Conservation (phyloP, 1,140 invertebrate genomes). For the Halictus rubicundus region DNA sequence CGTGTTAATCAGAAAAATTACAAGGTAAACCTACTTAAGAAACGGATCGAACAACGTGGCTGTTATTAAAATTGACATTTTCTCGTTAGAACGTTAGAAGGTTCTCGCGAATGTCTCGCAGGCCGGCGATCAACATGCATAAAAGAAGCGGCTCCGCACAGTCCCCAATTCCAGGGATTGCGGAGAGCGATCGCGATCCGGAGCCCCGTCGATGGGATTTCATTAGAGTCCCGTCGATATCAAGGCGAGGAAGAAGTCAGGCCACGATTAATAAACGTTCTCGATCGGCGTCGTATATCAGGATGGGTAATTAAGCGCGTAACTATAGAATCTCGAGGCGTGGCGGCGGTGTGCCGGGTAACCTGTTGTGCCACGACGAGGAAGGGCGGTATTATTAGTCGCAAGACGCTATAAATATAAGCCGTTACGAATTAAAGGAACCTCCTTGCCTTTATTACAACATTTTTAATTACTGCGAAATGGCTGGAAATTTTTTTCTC, state of each 20-base stretch:
- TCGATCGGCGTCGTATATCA: slow-evolving; percentile 56
- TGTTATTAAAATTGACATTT: no score
- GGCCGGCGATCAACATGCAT: not conserved
- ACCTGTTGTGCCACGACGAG: slow-evolving; percentile 39
- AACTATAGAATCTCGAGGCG: slow-evolving; percentile 64
- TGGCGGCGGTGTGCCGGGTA: slow-evolving; percentile 19
- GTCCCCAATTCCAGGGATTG: not conserved
- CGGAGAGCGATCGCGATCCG: not conserved
- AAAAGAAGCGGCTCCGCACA: not conserved
- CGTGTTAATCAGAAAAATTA: no score
- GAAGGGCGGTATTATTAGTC: slow-evolving; percentile 51
- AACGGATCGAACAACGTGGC: no score
- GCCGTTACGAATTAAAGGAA: slow-evolving; percentile 67
- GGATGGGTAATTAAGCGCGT: slow-evolving; percentile 66
- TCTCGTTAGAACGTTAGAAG: no score
- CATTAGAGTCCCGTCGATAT: slow-evolving; percentile 40
- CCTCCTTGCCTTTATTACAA: slow-evolving; percentile 61
- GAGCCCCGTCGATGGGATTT: slow-evolving; percentile 12
- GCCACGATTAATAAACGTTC: slow-evolving; percentile 36
- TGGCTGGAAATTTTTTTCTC: slow-evolving; percentile 52
- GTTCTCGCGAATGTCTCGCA: no score
- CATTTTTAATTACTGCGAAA: slow-evolving; percentile 72
- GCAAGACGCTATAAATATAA: slow-evolving; percentile 63
- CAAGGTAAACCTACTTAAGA: no score
- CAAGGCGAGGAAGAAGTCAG: slow-evolving; percentile 3